Evolutionary conservation across 2,888 invertebrate genomes (phyloP).

Genomic region (Agrypnus murinus): DNA sequence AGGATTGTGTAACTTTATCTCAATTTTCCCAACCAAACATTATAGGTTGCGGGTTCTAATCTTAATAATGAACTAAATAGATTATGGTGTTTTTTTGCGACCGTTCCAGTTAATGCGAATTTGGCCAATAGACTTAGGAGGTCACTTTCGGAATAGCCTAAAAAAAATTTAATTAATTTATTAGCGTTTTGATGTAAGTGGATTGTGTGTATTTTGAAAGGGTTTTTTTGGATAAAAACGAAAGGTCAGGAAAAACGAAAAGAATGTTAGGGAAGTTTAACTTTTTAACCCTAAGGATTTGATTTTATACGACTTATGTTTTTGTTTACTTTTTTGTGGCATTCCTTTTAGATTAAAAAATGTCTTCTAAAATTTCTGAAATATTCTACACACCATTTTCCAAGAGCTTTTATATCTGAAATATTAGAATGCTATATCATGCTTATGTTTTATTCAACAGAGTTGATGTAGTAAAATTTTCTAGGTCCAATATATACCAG

Average conservation of each 20-base stretch:
- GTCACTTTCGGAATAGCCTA: neutral
- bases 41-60: slow-evolving; percentile 19
- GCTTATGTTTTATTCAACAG: slow-evolving; percentile 25
- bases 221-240: no score
- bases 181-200: no score
- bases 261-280: neutral
- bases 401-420: slow-evolving; percentile 13
- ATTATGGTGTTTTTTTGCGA: slow-evolving; percentile 19
- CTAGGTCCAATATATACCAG: neutral
- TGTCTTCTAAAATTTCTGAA: slow-evolving; percentile 4
- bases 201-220: no score
- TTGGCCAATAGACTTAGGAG: neutral
- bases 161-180: no score
- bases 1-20: slow-evolving; percentile 28
- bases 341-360: neutral
- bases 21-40: slow-evolving; percentile 22
- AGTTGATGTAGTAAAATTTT: slow-evolving; percentile 6
- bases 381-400: slow-evolving; percentile 17
- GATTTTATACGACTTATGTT: neutral
- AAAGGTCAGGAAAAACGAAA: no score
- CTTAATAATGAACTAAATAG: slow-evolving; percentile 26
- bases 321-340: neutral
- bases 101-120: slow-evolving; percentile 11
- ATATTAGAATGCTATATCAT: slow-evolving; percentile 19
- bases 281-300: neutral